A percentile compares a stretch with the other conserved stretches of the same genome.
Conservation (phyloP, 92 coral and sea anemone species). For the Muricea muricata region DNA sequence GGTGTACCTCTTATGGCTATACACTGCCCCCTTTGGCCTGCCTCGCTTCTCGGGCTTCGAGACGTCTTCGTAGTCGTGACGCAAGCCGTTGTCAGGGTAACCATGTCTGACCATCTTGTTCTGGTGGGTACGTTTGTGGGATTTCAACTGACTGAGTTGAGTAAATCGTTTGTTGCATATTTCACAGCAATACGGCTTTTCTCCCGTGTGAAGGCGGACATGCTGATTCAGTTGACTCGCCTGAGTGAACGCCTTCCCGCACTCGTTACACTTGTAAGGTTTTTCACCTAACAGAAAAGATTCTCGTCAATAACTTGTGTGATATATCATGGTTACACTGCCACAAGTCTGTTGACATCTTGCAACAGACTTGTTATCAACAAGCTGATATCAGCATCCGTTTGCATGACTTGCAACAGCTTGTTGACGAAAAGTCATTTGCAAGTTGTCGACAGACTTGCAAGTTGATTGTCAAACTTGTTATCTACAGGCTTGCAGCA, state of each 20-base stretch:
- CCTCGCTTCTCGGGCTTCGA: conserved; percentile 44
- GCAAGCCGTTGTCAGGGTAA: conserved; percentile 32
- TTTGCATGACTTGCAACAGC: no score
- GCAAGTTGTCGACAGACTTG: no score
- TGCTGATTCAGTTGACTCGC: conserved; percentile 99
- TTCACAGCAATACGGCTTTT: conserved; percentile 93
- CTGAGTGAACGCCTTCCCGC: conserved; percentile 55
- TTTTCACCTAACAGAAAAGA: conserved; percentile 18
- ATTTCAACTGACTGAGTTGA: conserved; percentile 95
- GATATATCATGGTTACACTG: not conserved
- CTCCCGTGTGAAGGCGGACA: conserved; percentile 95
- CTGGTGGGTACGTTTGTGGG: conserved; percentile 94
- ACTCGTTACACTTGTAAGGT: conserved; percentile 39
- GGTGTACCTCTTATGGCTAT: conserved; percentile 39
- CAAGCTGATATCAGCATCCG: no score
- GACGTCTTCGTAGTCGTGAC: conserved; percentile 31
- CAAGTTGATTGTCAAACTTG: no score
- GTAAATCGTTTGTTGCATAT: conserved; percentile 92
- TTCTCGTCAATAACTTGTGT: not conserved
- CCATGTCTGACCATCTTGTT: conserved; percentile 42
- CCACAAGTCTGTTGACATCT: not conserved
- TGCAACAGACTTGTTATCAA: no score
- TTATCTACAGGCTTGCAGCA: no score
- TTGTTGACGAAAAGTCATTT: no score
- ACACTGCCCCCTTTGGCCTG: conserved; percentile 41